Percentiles rank a stretch among this genome's conserved stretches.
These are phyloP conservation scores for Athalia rosae DNA, from an alignment of 2,888 invertebrate species.

Conservation along the genomic window DNA sequence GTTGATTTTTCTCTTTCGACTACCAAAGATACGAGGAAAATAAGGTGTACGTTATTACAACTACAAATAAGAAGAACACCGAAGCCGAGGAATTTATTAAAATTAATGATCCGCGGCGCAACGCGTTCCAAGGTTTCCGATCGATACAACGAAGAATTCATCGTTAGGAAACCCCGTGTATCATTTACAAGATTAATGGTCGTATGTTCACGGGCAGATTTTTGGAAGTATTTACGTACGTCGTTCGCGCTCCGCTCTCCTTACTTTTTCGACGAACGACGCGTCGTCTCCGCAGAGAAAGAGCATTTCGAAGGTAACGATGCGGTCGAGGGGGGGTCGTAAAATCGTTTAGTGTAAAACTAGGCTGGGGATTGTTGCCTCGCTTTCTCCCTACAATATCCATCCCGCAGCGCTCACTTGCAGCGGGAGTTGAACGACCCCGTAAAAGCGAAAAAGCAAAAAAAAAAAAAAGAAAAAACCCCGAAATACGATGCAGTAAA, in stretches of 20 bases:
- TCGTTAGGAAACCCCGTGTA: constrained; percentile 3
- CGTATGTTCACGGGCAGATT: not conserved
- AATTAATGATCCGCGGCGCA: constrained; percentile 19
- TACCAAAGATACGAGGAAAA: constrained; percentile 2
- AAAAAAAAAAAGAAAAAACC: not conserved
- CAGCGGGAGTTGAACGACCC: too few species aligned
- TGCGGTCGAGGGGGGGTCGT: not conserved
- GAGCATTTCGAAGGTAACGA: not conserved
- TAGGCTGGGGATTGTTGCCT: not conserved
- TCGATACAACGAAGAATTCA: constrained; percentile 17
- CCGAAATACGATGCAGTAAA: not conserved
- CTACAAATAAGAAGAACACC: constrained; percentile 17
- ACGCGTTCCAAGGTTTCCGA: constrained; percentile 11
- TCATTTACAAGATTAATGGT: constrained; percentile 26
- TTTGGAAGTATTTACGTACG: not conserved
- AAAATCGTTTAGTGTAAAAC: not conserved
- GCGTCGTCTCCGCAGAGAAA: constrained; percentile 2
- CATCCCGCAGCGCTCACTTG: not conserved
- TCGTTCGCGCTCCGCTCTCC: not conserved
- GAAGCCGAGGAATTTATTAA: not conserved
- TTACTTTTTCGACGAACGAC: not conserved
- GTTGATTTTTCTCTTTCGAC: not conserved
- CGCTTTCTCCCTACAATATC: not conserved
- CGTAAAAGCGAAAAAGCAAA: too few species aligned
- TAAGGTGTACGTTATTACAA: not conserved